phyloP scores from a whole-genome alignment of 2,797 vertebrate species.

The Diglossa cyanea region DNA sequence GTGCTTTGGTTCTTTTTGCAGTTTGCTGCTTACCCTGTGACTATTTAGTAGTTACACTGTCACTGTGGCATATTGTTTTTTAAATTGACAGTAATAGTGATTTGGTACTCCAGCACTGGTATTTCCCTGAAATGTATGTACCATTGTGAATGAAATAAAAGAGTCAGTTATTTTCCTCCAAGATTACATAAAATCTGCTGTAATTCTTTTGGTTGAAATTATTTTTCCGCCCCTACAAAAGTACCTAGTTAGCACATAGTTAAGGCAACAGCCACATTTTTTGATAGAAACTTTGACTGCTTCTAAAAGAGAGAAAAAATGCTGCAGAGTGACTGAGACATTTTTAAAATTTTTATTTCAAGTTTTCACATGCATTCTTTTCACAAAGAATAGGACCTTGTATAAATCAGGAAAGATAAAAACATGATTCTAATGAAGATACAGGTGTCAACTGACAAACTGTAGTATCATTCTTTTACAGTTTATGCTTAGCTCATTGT shows the following conservation, averaged over 20 bases:
- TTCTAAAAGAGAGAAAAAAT: background rate
- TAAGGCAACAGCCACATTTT: background rate
- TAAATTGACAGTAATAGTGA: background rate
- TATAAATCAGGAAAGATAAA: background rate
- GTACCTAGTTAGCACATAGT: background rate
- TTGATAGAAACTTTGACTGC: background rate
- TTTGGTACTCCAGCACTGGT: background rate
- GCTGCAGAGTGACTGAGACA: background rate
- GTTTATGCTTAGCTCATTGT: background rate
- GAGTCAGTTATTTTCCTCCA: background rate
- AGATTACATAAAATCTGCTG: background rate
- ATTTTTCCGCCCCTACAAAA: background rate
- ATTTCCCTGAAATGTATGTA: background rate
- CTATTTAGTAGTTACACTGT: background rate
- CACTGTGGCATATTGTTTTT: background rate
- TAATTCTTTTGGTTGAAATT: background rate
- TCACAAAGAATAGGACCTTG: background rate
- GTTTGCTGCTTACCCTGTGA: background rate
- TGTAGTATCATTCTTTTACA: background rate
- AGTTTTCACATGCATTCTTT: background rate
- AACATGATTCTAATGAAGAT: background rate
- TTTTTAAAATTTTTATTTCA: background rate
- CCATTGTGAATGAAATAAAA: background rate
- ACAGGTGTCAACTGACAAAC: fast-evolving
- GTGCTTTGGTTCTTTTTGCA: background rate